phyloP scores from a whole-genome alignment of 1,140 invertebrate species.

The Charaxes varanes region DNA sequence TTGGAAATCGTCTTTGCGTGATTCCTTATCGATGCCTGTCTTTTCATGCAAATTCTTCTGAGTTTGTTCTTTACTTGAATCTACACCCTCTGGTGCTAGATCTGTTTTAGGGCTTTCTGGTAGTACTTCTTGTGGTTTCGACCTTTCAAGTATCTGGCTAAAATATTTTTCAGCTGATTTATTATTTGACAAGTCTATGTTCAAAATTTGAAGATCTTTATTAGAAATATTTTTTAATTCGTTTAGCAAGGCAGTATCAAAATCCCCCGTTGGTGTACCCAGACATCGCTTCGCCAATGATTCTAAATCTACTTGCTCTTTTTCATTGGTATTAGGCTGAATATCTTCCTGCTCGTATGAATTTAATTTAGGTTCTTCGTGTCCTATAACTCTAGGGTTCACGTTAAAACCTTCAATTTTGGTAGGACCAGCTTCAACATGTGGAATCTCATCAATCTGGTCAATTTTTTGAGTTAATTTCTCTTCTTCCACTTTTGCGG shows the following conservation, averaged over 20 bases:
- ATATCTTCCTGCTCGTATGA: not conserved
- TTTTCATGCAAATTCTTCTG: too few relatives aligned
- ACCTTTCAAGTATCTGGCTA: conserved; percentile 4
- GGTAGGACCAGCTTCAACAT: conserved; percentile 27
- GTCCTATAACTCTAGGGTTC: conserved; percentile 27
- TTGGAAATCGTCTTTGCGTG: conserved; percentile 6
- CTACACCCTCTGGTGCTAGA: too few relatives aligned
- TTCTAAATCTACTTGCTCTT: conserved; percentile 16
- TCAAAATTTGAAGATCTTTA: not conserved
- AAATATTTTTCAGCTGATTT: conserved; percentile 6
- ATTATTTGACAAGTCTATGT: not conserved
- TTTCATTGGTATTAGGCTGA: not conserved
- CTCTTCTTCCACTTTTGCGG: conserved; percentile 27
- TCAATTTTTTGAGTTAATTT: conserved; percentile 38
- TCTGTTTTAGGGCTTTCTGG: too few relatives aligned
- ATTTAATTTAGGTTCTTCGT: conserved; percentile 1
- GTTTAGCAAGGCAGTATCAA: conserved; percentile 33
- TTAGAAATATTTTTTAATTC: conserved; percentile 31
- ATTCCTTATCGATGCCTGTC: too few relatives aligned
- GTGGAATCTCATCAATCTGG: conserved; percentile 31
- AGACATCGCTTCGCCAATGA: conserved; percentile 36
- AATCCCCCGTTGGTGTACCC: conserved; percentile 17
- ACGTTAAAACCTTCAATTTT: conserved; percentile 29
- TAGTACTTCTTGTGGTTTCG: conserved; percentile 1
- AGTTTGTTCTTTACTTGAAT: too few relatives aligned